Percentiles rank a stretch among this genome's conserved stretches.
These are phyloP conservation scores for Sarcophaga carnaria DNA, from an alignment of 2,888 invertebrate genomes.

Conservation along the genomic window DNA sequence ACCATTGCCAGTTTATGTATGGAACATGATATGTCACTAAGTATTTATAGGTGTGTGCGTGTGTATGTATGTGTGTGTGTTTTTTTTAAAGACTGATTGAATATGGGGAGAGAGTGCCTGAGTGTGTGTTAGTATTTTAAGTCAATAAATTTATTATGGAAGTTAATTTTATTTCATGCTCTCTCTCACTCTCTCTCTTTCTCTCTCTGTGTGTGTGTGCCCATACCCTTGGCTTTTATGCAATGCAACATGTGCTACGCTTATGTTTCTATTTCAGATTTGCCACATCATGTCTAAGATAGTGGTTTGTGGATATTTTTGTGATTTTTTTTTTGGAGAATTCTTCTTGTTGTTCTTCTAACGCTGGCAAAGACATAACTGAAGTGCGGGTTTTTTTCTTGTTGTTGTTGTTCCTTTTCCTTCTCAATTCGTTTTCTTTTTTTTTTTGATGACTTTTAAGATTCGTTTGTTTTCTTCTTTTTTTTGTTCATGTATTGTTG, in stretches of 20 bases:
- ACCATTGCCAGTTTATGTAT: not conserved
- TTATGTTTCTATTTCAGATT: slow-evolving; percentile 30
- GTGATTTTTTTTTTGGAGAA: not conserved
- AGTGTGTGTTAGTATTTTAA: slow-evolving; percentile 30
- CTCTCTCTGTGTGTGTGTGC: not conserved
- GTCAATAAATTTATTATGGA: slow-evolving; percentile 68
- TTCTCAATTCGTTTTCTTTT: slow-evolving; percentile 13
- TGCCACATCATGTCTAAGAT: slow-evolving; percentile 48
- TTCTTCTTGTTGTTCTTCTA: not conserved
- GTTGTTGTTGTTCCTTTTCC: slow-evolving; percentile 9
- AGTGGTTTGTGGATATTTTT: slow-evolving; percentile 25
- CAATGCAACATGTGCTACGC: slow-evolving; percentile 61
- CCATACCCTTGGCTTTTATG: slow-evolving; percentile 5
- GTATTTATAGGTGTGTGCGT: not conserved
- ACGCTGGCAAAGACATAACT: slow-evolving; percentile 23
- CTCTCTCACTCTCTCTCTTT: slow-evolving; percentile 23
- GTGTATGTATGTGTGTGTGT: not conserved
- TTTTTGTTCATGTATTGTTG: slow-evolving; percentile 22
- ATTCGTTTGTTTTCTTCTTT: slow-evolving; percentile 18
- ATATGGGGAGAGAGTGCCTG: not conserved
- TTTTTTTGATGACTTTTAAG: slow-evolving; percentile 57
- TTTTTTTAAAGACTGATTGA: too few relatives aligned
- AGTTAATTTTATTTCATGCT: slow-evolving; percentile 51
- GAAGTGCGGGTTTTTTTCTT: slow-evolving; percentile 24
- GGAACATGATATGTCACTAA: not conserved